phyloP scores from a whole-genome alignment of 2,113 vertebrate genomes.

The Setophaga petechia region DNA sequence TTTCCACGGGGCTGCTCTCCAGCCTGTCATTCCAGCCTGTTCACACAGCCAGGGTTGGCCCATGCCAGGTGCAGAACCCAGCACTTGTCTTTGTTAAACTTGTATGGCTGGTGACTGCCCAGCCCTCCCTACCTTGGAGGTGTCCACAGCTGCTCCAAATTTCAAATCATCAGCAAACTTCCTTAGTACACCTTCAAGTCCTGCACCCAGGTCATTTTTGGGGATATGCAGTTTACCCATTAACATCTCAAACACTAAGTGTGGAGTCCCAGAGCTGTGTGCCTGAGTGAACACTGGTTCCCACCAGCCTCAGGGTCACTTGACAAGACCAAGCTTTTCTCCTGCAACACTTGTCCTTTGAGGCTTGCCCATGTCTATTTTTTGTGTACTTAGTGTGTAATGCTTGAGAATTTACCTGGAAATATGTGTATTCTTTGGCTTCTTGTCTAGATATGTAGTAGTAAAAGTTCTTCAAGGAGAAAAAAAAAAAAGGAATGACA shows the following conservation, averaged over 20 bases:
- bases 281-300: neutral
- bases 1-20: neutral
- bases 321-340: neutral
- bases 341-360: neutral
- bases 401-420: neutral
- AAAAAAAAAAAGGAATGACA: neutral
- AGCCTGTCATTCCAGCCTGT: neutral
- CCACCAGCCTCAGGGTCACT: neutral
- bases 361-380: neutral
- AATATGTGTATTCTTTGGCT: neutral
- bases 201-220: neutral
- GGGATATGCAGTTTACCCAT: neutral
- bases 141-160: neutral
- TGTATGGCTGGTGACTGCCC: neutral
- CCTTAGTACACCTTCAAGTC: neutral
- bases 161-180: neutral
- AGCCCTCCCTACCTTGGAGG: neutral
- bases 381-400: neutral
- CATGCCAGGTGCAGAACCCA: neutral
- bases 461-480: neutral
- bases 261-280: neutral
- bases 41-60: neutral
- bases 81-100: neutral
- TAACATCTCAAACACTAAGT: neutral
- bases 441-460: neutral